These are phyloP conservation scores for Gymnoscelis rufifasciata DNA, from an alignment of 2,888 invertebrate species.

Conservation along the genomic window DNA sequence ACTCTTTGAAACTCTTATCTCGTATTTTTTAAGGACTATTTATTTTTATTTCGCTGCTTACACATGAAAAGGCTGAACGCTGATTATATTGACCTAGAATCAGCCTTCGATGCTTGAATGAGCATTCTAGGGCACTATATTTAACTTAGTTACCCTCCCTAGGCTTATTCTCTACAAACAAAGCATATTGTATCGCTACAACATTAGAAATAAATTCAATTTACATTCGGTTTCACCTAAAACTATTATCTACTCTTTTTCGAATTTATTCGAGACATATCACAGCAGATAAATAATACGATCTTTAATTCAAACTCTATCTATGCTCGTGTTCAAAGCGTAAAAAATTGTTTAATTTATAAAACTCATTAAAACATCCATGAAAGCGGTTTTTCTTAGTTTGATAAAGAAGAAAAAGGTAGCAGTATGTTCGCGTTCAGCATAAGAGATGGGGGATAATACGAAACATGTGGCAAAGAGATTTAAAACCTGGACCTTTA, in stretches of 20 bases:
- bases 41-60: constrained; percentile 4
- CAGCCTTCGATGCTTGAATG: constrained; percentile 10
- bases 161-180: not conserved
- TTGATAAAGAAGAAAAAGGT: too few relatives aligned
- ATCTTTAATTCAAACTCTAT: too few relatives aligned
- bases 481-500: not conserved
- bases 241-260: too few relatives aligned
- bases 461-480: constrained; percentile 4
- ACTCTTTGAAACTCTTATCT: too few relatives aligned
- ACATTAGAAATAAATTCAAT: not conserved
- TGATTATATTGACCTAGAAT: constrained; percentile 14
- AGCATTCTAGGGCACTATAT: constrained; percentile 12
- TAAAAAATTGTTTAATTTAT: too few relatives aligned
- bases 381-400: too few relatives aligned
- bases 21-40: not conserved
- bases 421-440: too few relatives aligned
- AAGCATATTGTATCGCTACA: not conserved
- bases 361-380: too few relatives aligned
- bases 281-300: too few relatives aligned
- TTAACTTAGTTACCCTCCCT: constrained; percentile 3
- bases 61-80: constrained; percentile 6
- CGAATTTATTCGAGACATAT: too few relatives aligned
- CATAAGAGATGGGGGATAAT: not conserved
- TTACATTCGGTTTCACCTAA: not conserved
- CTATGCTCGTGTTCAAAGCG: too few relatives aligned